Conservation (phyloP, 2,113 vertebrate species). For the Lasiurus borealis region DNA sequence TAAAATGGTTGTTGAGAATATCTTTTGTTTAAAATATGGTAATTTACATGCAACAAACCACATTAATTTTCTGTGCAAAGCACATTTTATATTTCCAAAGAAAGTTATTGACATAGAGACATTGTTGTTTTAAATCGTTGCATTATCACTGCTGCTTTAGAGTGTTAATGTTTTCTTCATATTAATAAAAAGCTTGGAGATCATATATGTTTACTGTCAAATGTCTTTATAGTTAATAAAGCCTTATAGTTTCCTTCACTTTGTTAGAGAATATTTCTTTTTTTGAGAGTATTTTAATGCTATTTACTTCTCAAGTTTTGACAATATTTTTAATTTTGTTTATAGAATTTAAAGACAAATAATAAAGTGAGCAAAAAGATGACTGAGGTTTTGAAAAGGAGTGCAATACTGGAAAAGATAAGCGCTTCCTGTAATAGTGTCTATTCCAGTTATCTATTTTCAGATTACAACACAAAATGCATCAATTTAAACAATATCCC, state of each 20-base stretch:
- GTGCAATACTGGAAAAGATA: background rate
- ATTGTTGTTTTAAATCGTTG: slow-evolving; percentile 65
- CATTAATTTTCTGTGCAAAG: slow-evolving; percentile 72
- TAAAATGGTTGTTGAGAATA: slow-evolving; percentile 74
- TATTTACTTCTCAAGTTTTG: background rate
- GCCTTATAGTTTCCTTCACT: background rate
- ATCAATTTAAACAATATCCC: background rate
- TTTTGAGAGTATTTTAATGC: background rate
- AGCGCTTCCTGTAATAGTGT: background rate
- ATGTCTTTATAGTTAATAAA: background rate
- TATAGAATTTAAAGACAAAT: background rate
- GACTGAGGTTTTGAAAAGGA: background rate
- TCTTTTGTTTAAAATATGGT: slow-evolving; percentile 68
- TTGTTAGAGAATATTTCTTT: background rate
- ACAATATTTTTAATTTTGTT: background rate
- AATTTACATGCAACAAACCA: slow-evolving; percentile 68
- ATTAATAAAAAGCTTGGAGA: slow-evolving; percentile 41
- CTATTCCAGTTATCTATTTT: background rate
- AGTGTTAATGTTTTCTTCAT: slow-evolving; percentile 53
- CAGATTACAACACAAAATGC: background rate
- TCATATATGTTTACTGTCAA: background rate
- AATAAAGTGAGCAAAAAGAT: background rate
- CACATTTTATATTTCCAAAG: slow-evolving; percentile 67
- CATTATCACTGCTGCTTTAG: slow-evolving; percentile 39
- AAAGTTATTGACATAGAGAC: slow-evolving; percentile 67